Evolutionary conservation across 92 coral and sea anemone genomes (phyloP), one percentile per base, ranked within the genome.

Genomic region (Scolanthus callimorphus): DNA sequence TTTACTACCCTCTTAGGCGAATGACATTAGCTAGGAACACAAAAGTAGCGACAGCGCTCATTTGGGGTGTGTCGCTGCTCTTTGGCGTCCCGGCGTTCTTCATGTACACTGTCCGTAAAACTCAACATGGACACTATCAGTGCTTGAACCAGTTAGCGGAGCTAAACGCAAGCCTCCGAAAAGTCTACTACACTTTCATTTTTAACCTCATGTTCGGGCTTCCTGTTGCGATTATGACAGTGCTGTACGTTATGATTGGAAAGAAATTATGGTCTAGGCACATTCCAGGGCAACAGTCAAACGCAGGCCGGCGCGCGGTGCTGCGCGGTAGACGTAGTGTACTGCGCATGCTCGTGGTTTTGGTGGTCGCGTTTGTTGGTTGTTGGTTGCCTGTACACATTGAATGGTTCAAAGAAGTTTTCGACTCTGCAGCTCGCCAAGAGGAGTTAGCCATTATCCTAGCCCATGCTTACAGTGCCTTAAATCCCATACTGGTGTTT

Each of bases 311-410:
- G 59, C 67, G 76, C 45, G 57, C 69, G 19, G 49, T 60, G 55
- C 23, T 41, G 4, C 50, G 21, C 1, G 39, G 52, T 20, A 69
- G 34, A 34, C 57, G 49, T 15, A 69, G 44, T 21, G 34, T 38
- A 1, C 48, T 69, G 15, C 67, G 76, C 27, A 61, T 69, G 29
- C 37, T 69, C 17, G 44, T 69, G 2, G 23, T 59, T 11, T 39
- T 69, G 17, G 10, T 69, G 3, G 29, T 59, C 28, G 76, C 68
- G 12, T 69, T 69, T 13, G 68, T 47, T 1, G 57, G 49, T 13
- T 69, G 67, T 11, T 69, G 76, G 76, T n/a, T 69, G 10, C 76
- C 76, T 15, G 76, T 69, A 9, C 60, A 69, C 23, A 27, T 69
- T 17, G 67, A 28, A 51, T 69, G 76, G 76, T 69, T 69, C 17